These are phyloP conservation scores for Hapalemur alaotrensis DNA, from an alignment of 2,797 vertebrate species.

Conservation along the genomic window DNA sequence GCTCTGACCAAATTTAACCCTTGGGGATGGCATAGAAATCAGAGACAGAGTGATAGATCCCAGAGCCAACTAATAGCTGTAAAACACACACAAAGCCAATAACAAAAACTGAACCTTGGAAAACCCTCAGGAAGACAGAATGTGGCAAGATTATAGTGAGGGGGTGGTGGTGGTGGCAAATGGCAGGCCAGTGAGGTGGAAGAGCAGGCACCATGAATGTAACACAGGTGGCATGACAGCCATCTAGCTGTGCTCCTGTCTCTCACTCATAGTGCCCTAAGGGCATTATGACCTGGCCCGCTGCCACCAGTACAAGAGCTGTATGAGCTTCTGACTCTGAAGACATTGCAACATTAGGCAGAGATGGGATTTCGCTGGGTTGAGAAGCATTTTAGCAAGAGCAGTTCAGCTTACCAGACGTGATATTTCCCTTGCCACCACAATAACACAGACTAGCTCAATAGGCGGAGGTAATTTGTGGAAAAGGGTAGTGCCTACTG, in stretches of 20 bases:
- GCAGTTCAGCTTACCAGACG: background rate
- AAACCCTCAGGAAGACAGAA: background rate
- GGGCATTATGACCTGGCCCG: background rate
- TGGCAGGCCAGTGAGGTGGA: background rate
- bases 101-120: background rate
- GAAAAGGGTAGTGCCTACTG: background rate
- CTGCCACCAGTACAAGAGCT: background rate
- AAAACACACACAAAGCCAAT: background rate
- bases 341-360: background rate
- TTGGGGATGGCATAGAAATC: background rate
- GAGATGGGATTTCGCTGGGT: background rate
- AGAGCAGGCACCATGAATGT: background rate
- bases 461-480: fast-evolving
- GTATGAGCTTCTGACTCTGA: background rate
- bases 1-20: background rate
- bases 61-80: background rate
- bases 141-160: background rate
- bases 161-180: background rate
- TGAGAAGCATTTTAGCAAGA: background rate
- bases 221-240: background rate
- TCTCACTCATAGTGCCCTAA: background rate
- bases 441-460: background rate
- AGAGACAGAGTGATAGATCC: background rate
- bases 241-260: background rate
- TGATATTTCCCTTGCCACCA: background rate